Evolutionary conservation across 1,140 invertebrate species (phyloP).

Genomic region (Orius insidiosus): DNA sequence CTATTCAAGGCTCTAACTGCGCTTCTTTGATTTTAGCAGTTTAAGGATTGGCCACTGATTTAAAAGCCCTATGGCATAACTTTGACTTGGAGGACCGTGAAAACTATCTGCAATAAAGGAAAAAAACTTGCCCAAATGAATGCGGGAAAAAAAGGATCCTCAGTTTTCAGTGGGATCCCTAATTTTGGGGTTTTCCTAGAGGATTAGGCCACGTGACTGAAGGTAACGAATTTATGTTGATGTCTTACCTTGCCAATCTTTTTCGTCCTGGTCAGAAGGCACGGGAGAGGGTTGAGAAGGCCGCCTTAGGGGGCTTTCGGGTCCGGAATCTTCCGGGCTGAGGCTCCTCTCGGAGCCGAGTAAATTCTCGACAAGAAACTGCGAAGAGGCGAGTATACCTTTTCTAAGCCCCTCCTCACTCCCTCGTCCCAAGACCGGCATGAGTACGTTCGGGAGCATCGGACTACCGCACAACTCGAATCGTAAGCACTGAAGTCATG

Average conservation of each 20-base stretch:
- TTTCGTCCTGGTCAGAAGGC: slow-evolving; percentile 7
- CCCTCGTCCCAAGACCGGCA: slow-evolving; percentile 7
- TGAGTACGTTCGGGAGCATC: slow-evolving; percentile 14
- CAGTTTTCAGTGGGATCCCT: no score
- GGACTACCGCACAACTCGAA: background rate
- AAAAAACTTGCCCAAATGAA: no score
- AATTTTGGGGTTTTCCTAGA: no score
- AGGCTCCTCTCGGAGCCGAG: slow-evolving; percentile 4
- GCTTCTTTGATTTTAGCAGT: no score
- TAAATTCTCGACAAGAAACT: slow-evolving; percentile 11
- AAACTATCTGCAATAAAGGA: no score
- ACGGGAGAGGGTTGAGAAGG: slow-evolving; percentile 2
- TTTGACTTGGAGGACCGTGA: no score
- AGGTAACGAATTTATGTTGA: no score
- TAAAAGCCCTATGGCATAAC: no score
- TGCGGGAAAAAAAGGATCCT: no score
- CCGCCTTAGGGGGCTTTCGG: background rate
- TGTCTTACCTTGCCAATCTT: slow-evolving; percentile 5
- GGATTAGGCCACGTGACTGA: no score
- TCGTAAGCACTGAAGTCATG: background rate
- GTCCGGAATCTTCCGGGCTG: slow-evolving; percentile 6
- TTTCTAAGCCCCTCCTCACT: slow-evolving; percentile 1
- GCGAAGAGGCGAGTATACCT: slow-evolving; percentile 4
- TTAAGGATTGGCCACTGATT: no score
- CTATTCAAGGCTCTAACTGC: no score